Evolutionary conservation across 2,888 invertebrate species (phyloP).

Genomic region (Rhagonycha lutea): DNA sequence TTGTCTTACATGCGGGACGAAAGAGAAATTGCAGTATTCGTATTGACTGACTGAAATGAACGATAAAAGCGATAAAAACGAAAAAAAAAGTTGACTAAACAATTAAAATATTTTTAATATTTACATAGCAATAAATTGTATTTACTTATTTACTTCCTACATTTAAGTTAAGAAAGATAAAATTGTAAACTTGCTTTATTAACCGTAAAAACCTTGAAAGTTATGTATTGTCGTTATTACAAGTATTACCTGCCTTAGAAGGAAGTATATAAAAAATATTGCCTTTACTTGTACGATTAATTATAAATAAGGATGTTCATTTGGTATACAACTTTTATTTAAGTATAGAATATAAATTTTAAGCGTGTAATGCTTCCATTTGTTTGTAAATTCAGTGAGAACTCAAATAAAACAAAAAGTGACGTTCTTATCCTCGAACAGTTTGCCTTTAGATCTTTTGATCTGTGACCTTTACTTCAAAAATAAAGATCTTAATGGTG

Average conservation of each 20-base stretch:
- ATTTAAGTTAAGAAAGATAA: background rate
- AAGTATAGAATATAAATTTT: background rate
- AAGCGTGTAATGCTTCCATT: background rate
- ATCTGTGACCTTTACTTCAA: background rate
- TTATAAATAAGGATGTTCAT: background rate
- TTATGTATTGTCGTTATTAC: background rate
- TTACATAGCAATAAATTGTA: background rate
- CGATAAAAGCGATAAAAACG: background rate
- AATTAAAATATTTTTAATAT: background rate
- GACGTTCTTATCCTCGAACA: too few relatives aligned
- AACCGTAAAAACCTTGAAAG: background rate
- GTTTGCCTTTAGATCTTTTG: background rate
- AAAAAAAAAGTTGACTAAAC: background rate
- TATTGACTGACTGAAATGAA: background rate
- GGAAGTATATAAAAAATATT: background rate
- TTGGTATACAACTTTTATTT: background rate
- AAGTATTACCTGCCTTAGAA: background rate
- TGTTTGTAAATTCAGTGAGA: background rate
- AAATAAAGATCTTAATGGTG: background rate
- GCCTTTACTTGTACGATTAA: background rate
- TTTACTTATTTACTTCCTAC: background rate
- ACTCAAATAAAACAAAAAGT: background rate
- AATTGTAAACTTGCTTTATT: background rate
- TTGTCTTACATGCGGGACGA: background rate
- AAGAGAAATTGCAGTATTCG: background rate